Percentiles rank a stretch among this genome's conserved stretches.
Conservation (phyloP, 2,888 invertebrate species). For the Zaprionus bogoriensis region DNA sequence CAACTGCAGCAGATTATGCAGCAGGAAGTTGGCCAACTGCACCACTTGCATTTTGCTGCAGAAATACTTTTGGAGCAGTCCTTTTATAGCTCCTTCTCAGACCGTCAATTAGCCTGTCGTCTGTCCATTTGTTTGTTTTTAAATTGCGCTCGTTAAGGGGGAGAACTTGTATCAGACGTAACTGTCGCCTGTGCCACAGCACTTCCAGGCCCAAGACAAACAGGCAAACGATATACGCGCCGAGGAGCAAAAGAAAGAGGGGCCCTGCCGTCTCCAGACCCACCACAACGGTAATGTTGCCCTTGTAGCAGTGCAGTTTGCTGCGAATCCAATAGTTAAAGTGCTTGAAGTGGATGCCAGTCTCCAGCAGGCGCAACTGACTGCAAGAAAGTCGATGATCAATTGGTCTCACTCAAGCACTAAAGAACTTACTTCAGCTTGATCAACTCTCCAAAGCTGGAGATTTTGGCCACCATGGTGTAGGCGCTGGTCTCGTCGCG, state of each 20-base stretch:
- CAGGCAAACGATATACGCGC: constrained; percentile 59
- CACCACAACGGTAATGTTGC: constrained; percentile 71
- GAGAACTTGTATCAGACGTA: constrained; percentile 30
- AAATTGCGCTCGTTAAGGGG: constrained; percentile 43
- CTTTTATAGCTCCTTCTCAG: constrained; percentile 42
- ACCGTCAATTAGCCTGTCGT: constrained; percentile 50
- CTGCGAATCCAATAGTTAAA: constrained; percentile 70
- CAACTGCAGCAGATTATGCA: constrained; percentile 60
- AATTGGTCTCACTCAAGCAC: background rate
- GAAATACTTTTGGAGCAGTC: background rate
- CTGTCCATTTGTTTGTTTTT: constrained; percentile 53
- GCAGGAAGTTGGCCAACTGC: constrained; percentile 65
- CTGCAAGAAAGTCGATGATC: constrained; percentile 32
- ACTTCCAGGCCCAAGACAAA: constrained; percentile 72
- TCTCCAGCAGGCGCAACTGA: constrained; percentile 73
- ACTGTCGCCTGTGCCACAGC: constrained; percentile 43
- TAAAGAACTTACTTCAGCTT: constrained; percentile 37
- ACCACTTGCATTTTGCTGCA: constrained; percentile 46
- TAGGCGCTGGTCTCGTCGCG: constrained; percentile 59
- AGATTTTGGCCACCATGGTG: constrained; percentile 60
- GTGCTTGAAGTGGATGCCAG: constrained; percentile 73
- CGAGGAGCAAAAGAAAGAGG: constrained; percentile 71
- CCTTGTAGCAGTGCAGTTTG: constrained; percentile 73
- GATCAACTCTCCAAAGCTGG: constrained; percentile 75
- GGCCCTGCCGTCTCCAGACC: constrained; percentile 80